Evolutionary conservation across 2,797 vertebrate species (phyloP).

Genomic region (Emys orbicularis): DNA sequence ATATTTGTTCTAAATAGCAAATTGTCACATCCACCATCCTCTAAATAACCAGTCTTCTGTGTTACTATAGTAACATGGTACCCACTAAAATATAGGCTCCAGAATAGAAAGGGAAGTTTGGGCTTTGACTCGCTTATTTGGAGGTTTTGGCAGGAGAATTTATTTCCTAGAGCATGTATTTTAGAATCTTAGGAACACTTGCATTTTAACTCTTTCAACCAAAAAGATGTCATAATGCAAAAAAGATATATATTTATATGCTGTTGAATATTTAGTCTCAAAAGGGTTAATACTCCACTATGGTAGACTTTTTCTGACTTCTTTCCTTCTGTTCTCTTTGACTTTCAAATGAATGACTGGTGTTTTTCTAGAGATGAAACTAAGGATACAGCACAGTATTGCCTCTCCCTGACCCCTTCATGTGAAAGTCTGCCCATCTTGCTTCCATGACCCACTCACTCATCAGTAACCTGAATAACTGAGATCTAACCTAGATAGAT

Average conservation of each 20-base stretch:
- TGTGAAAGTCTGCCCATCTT: neutral
- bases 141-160: conserved; percentile 59
- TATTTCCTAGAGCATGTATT: conserved; percentile 41
- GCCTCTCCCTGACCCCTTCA: neutral
- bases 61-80: conserved; percentile 65
- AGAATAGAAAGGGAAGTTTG: conserved; percentile 41
- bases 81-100: conserved; percentile 68
- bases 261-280: neutral
- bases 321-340: neutral
- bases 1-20: conserved; percentile 61
- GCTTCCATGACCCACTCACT: neutral
- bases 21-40: conserved; percentile 49
- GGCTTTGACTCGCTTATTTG: conserved; percentile 44
- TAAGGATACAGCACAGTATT: fast-evolving
- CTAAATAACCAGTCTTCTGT: conserved; percentile 51
- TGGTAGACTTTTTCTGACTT: neutral
- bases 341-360: neutral
- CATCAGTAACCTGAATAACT: neutral
- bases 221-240: neutral
- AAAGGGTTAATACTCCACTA: neutral
- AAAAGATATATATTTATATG: neutral
- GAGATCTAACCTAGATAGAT: neutral
- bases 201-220: conserved; percentile 66
- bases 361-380: conserved; percentile 6
- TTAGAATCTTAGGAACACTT: conserved; percentile 47